phyloP scores from a whole-genome alignment of 1,140 invertebrate genomes.

The Muscidifurax raptorellus region DNA sequence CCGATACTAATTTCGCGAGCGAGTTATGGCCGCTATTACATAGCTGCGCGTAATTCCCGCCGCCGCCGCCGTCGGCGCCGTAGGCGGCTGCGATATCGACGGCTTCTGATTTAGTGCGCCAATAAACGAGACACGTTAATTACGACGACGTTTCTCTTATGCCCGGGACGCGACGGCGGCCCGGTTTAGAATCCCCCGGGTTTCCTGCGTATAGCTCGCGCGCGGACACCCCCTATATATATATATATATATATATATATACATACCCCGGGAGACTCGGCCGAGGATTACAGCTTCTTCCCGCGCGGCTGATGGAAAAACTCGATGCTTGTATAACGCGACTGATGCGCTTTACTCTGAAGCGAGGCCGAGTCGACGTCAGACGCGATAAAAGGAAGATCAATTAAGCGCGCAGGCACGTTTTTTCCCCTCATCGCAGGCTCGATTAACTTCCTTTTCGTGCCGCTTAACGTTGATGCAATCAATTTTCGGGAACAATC shows the following conservation, averaged over 20 bases:
- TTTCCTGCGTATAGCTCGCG: no score
- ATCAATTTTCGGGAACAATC: slow-evolving; percentile 8
- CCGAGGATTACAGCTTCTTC: slow-evolving; percentile 47
- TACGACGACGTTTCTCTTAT: slow-evolving; percentile 52
- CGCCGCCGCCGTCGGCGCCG: slow-evolving; percentile 20
- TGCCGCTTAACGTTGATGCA: slow-evolving; percentile 12
- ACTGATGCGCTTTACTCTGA: neutral
- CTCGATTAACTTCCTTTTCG: slow-evolving; percentile 33
- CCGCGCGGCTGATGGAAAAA: neutral
- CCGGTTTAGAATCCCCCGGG: slow-evolving; percentile 4
- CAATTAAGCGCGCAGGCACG: no score
- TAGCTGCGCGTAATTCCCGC: slow-evolving; percentile 54
- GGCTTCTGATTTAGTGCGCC: slow-evolving; percentile 66
- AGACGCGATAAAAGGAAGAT: neutral
- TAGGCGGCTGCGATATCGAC: slow-evolving; percentile 59
- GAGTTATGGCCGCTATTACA: slow-evolving; percentile 67
- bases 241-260: no score
- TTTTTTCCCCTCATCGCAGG: neutral
- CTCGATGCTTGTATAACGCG: neutral
- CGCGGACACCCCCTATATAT: no score
- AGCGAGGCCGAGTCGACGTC: neutral
- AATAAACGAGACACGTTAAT: slow-evolving; percentile 61
- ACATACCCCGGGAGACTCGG: no score
- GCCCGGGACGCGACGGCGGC: neutral
- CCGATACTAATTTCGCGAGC: slow-evolving; percentile 68